Base-by-base conservation (phyloP, 2,113 vertebrate genomes). In the Ovibos moschatus region DNA sequence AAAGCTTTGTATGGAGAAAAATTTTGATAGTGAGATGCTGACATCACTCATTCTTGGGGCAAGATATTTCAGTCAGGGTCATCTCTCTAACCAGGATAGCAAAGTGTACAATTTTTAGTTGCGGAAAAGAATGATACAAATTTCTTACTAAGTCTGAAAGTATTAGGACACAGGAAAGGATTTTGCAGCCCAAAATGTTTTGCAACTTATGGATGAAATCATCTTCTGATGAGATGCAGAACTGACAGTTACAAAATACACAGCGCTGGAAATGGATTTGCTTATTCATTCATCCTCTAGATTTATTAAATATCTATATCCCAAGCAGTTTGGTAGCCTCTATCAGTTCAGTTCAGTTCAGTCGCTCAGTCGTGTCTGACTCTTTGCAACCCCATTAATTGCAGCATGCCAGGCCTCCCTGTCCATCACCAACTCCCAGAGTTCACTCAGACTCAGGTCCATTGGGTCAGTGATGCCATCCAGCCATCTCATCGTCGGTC, bases 91-190 rank as follows among this genome's bases (percentile, higher is more conserved):
- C 43, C 36, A 91, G 82, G 87, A 74, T 13, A 89, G 76, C 64
- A 96, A 91, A 96, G 78, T 78, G 58, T 96, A 78, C 93, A 96
- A 33, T 91, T 96, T 97, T 91, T 55, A 94, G 27, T 60, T 55
- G 89, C 33, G 9, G 28, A 94, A 81, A 94, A 91, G 85, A 97
- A 53, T 16, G 30, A 23, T 76, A 67, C 64, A 76, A 64, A 82
- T 90, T 89, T 25, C 19, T 95, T 51, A 9, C 53, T 90, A 78
- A 83, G 33, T 96, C 78, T 88, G 64, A 71, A 85, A 88, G 43
- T 51, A 55, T 43, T 58, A 67, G 89, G 50, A 60, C 33, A 78
- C 1, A 16, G 60, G 76, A 43, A 92, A 76, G 79, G 43, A 13
- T 47, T 47, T 74, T 93, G n/a, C 28, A 89, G 81, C 47, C 64